phyloP scores from a whole-genome alignment of 2,888 invertebrate genomes.

The Mythimna ferrago region DNA sequence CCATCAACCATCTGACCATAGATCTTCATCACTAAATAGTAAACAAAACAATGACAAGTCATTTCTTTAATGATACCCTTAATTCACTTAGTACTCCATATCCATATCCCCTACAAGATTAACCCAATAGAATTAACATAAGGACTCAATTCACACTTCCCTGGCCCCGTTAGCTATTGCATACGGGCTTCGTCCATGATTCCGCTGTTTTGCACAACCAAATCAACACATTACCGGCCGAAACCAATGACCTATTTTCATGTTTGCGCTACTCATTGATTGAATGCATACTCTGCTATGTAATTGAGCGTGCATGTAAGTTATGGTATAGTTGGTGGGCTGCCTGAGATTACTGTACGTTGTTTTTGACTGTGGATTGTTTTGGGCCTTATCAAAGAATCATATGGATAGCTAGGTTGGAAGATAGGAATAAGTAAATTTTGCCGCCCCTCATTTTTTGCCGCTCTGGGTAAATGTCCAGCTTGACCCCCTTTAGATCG shows the following conservation, averaged over 20 bases:
- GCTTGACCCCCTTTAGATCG: too few species aligned
- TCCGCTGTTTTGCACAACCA: slow-evolving; percentile 51
- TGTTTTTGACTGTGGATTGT: background rate
- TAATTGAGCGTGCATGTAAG: slow-evolving; percentile 34
- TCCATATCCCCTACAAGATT: background rate
- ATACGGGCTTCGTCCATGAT: slow-evolving; percentile 51
- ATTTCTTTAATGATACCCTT: background rate
- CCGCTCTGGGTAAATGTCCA: too few species aligned
- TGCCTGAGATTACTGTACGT: background rate
- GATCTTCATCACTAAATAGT: background rate
- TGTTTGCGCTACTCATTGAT: slow-evolving; percentile 59
- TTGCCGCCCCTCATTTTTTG: too few species aligned
- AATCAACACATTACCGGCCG: slow-evolving; percentile 60
- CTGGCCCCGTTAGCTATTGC: slow-evolving; percentile 3
- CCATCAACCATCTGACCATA: too few species aligned
- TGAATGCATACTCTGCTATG: slow-evolving; percentile 41
- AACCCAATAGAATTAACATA: slow-evolving; percentile 13
- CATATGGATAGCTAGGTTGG: too few species aligned
- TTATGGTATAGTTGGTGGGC: background rate
- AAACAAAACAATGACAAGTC: background rate
- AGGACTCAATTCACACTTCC: slow-evolving; percentile 34
- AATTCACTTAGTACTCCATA: background rate
- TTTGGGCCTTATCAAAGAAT: too few species aligned
- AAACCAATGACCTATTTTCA: slow-evolving; percentile 62
- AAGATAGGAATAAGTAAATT: too few species aligned